Conservation (phyloP, 2,888 invertebrate species). For the Spilarctia lutea region DNA sequence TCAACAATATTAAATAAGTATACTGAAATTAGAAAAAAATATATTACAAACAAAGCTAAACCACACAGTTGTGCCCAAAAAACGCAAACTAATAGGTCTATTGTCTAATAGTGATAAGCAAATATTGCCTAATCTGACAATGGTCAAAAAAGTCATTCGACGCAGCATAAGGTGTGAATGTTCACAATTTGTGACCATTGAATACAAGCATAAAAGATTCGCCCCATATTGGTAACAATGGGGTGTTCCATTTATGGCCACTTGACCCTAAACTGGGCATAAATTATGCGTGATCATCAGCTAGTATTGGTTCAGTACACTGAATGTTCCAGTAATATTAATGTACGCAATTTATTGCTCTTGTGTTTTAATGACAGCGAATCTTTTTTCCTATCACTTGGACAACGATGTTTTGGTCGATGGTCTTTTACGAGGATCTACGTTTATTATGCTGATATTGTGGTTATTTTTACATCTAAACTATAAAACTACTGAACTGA, state of each 20-base stretch:
- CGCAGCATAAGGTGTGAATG: conserved; percentile 80
- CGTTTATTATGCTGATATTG: neutral
- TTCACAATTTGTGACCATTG: conserved; percentile 75
- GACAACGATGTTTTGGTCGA: neutral
- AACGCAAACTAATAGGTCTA: conserved; percentile 60
- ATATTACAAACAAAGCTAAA: conserved; percentile 6
- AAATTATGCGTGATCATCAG: conserved; percentile 84
- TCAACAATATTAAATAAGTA: neutral
- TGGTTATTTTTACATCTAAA: neutral
- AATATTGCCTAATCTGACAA: conserved; percentile 49
- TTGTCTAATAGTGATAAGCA: conserved; percentile 68
- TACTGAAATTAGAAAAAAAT: conserved; percentile 2
- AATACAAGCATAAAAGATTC: conserved; percentile 61
- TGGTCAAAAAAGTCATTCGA: conserved; percentile 61
- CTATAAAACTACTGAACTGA: neutral
- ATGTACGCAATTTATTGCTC: conserved; percentile 14
- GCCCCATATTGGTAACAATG: conserved; percentile 40
- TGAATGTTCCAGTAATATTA: conserved; percentile 28
- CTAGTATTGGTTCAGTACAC: conserved; percentile 40
- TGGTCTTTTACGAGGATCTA: neutral
- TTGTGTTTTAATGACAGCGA: conserved; percentile 5
- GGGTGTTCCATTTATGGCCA: conserved; percentile 62
- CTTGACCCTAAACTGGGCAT: conserved; percentile 81
- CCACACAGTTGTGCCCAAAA: conserved; percentile 18
- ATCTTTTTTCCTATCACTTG: neutral